Base-by-base conservation (phyloP, 2,888 invertebrate species). In the Cosmopolites sordidus region DNA sequence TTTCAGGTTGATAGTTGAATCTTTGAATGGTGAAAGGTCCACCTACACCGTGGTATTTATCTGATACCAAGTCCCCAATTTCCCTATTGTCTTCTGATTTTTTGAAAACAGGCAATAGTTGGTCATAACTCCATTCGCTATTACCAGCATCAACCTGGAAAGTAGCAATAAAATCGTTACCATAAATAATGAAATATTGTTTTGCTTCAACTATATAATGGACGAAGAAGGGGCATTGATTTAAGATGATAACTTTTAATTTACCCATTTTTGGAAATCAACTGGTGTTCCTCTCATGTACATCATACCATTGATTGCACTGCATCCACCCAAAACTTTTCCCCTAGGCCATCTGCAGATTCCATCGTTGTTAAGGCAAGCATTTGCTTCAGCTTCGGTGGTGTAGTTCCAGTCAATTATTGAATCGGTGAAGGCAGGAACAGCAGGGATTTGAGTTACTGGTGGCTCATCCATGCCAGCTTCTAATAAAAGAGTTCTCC, bases 31-130 rank as follows among this genome's bases (percentile, higher is more conserved):
- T 82, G n/a, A 81, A 76, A 14, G 82, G 82, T 1, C 86, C 86
- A 1, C 78, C 77, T 2, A 73, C 73, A 0, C 77, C 75, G n/a
- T n/a, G n/a, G n/a, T n/a, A n/a, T n/a, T n/a, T n/a, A n/a, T n/a
- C n/a, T n/a, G n/a, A n/a, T n/a, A 84, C 81, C 1, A 79, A 68
- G 0, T 74, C 75, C 0, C 78, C 77, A 29, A 83, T 77, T 66
- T 86, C 81, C 53, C 75, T 77, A 60, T 86, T 87, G 70, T 85
- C 79, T 66, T 87, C 86, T 1, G 82, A 76, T 69, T 81, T 82
- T 56, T 78, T 80, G 69, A 83, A 88, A 66, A 86, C 87, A 0
- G 84, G 84, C 11, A 87, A 71, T 0, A 83, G 81, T 58, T 82
- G 79, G 39, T 74, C 67, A 64, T 77, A 83, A 58, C 78, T 78